Evolutionary conservation across 2,888 invertebrate genomes (phyloP), one percentile per base, ranked within the genome.

Genomic region (Diogma glabrata): DNA sequence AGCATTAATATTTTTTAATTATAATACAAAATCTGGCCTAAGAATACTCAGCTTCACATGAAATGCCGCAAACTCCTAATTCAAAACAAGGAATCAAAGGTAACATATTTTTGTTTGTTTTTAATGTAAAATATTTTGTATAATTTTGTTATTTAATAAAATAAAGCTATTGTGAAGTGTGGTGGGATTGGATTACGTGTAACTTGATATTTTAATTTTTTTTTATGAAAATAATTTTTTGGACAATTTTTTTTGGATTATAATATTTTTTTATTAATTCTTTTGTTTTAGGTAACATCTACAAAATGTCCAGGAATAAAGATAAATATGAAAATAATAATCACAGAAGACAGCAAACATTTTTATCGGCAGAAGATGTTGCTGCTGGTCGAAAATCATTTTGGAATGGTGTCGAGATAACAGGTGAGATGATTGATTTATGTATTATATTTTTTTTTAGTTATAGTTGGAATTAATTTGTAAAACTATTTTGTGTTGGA

Each of bases 401-500:
- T 70, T 95, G 94, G 94, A 83, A 86, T 70, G 87, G 88, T 67
- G 77, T 91, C 75, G 91, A 91, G 82, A 87, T 91, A 73, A 81
- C 79, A 73, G 81, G 81, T 79, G 60, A 57, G 54, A 47, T 47
- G 4, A 4, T 26, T 14, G 12, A 16, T 14, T 4, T 36, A 4
- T 4, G 3, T 36, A 14, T 36, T 16, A 4, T 14, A 36, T 8
- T 36, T 36, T 7, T 33, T 8, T 33, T 24, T 22, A 46, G 19
- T 4, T 22, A 45, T 22, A 22, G n/a, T 22, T 45, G 14, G 12
- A 22, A 45, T 20, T 45, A 19, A 19, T 6, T 40, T 40, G 3
- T 19, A 19, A 19, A 10, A 17, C 17, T 43, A 10, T 17, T 36
- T 36, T 36, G 36, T 14, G 17, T 36, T 36, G 10, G 22, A 51